Percentiles rank a stretch among this genome's conserved stretches.
These are phyloP conservation scores for Linepithema humile DNA, from an alignment of 1,140 invertebrate species.

Conservation along the genomic window DNA sequence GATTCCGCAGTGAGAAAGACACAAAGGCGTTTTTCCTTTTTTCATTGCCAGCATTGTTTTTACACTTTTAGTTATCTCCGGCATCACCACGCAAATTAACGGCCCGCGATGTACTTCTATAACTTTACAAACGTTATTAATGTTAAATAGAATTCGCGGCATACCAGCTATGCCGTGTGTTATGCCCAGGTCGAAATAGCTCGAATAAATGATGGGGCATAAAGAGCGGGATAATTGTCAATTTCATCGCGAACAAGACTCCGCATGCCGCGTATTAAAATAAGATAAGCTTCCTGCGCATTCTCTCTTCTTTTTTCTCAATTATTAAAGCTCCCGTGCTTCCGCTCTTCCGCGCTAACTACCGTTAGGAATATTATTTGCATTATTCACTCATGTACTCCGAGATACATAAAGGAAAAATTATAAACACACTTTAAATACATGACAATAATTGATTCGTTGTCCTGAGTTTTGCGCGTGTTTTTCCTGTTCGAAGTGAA, in stretches of 20 bases:
- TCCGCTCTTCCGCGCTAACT: background rate
- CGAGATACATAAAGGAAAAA: too few relatives aligned
- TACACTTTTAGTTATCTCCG: slow-evolving; percentile 33
- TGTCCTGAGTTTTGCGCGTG: too few relatives aligned
- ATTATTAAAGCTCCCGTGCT: slow-evolving; percentile 23
- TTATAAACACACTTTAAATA: too few relatives aligned
- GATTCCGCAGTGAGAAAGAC: background rate
- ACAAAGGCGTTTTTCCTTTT: background rate
- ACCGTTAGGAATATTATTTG: slow-evolving; percentile 54
- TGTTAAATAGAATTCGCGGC: slow-evolving; percentile 51
- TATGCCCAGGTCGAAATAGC: slow-evolving; percentile 49
- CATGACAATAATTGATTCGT: too few relatives aligned
- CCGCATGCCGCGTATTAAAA: slow-evolving; percentile 42
- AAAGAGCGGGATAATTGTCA: slow-evolving; percentile 57
- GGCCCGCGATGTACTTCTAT: slow-evolving; percentile 31
- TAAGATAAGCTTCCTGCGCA: slow-evolving; percentile 46
- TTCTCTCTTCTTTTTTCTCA: slow-evolving; percentile 17
- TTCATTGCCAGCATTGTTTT: slow-evolving; percentile 10
- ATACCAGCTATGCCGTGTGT: slow-evolving; percentile 12
- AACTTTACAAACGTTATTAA: slow-evolving; percentile 44
- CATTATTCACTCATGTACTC: too few relatives aligned
- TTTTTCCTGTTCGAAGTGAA: too few relatives aligned
- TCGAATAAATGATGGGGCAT: slow-evolving; percentile 44
- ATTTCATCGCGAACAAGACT: slow-evolving; percentile 41
- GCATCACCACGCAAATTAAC: background rate